Evolutionary conservation across 2,113 vertebrate genomes (phyloP).

Genomic region (Carassius gibelio): DNA sequence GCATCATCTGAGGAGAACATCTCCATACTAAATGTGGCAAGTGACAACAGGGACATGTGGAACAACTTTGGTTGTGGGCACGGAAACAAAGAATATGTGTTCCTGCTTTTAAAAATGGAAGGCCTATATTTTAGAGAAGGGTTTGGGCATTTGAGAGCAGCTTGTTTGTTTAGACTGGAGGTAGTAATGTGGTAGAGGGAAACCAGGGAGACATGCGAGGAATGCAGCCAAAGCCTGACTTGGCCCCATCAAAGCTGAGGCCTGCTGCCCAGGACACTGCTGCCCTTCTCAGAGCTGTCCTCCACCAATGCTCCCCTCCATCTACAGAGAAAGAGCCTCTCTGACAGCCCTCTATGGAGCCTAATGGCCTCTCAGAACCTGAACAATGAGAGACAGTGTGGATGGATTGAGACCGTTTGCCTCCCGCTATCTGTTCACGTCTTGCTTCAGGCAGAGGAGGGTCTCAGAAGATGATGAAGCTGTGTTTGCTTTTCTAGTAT

Average conservation of each 20-base stretch:
- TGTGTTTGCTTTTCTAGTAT: neutral
- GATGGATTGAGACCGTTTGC: slow-evolving; percentile 6
- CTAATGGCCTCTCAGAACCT: slow-evolving; percentile 23
- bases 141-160: slow-evolving; percentile 51
- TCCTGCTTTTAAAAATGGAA: slow-evolving; percentile 61
- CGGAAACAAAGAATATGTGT: slow-evolving; percentile 49
- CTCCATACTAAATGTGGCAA: slow-evolving; percentile 30
- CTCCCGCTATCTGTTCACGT: slow-evolving; percentile 10
- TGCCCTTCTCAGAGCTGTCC: slow-evolving; percentile 33
- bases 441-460: neutral
- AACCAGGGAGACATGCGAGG: slow-evolving; percentile 66
- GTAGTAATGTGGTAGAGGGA: slow-evolving; percentile 68
- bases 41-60: slow-evolving; percentile 43
- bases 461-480: neutral
- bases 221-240: slow-evolving; percentile 67
- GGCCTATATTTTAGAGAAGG: slow-evolving; percentile 65
- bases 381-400: slow-evolving; percentile 35
- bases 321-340: slow-evolving; percentile 15
- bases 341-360: slow-evolving; percentile 16
- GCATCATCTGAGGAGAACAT: slow-evolving; percentile 5
- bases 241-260: slow-evolving; percentile 64
- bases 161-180: slow-evolving; percentile 73
- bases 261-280: slow-evolving; percentile 43
- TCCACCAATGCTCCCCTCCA: slow-evolving; percentile 21
- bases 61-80: slow-evolving; percentile 48